A percentile compares a stretch with the other conserved stretches of the same genome.
Conservation (phyloP, 2,888 invertebrate species). For the Trissoscelio sp. region DNA sequence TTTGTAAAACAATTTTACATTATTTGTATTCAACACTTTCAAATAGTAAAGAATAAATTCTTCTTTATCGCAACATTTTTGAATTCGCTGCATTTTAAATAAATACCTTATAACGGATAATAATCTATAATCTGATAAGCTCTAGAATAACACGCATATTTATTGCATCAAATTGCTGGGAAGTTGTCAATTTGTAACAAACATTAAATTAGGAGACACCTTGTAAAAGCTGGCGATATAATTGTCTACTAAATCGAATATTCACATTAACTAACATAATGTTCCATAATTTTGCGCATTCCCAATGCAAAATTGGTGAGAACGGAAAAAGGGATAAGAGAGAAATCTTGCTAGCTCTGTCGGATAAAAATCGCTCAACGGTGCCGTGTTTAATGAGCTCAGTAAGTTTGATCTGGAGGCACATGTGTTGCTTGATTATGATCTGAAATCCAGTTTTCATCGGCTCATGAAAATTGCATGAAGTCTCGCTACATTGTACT, state of each 20-base stretch:
- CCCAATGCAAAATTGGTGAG: neutral
- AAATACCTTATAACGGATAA: too few relatives aligned
- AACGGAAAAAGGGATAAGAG: neutral
- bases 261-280: too few relatives aligned
- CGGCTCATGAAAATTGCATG: conserved; percentile 62
- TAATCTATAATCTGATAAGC: too few relatives aligned
- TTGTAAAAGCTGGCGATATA: neutral
- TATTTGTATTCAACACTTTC: too few relatives aligned
- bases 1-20: too few relatives aligned
- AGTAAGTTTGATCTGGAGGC: conserved; percentile 52
- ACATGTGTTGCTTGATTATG: conserved; percentile 50
- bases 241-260: neutral
- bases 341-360: conserved; percentile 11
- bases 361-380: conserved; percentile 42
- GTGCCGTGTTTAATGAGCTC: conserved; percentile 56
- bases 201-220: neutral
- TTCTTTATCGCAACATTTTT: too few relatives aligned
- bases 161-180: neutral
- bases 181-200: neutral
- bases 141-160: too few relatives aligned
- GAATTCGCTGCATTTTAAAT: too few relatives aligned
- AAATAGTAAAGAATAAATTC: too few relatives aligned
- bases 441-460: conserved; percentile 63
- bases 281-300: neutral
- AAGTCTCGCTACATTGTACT: conserved; percentile 47